phyloP scores from a whole-genome alignment of 2,113 vertebrate genomes.

The Barbus barbus region DNA sequence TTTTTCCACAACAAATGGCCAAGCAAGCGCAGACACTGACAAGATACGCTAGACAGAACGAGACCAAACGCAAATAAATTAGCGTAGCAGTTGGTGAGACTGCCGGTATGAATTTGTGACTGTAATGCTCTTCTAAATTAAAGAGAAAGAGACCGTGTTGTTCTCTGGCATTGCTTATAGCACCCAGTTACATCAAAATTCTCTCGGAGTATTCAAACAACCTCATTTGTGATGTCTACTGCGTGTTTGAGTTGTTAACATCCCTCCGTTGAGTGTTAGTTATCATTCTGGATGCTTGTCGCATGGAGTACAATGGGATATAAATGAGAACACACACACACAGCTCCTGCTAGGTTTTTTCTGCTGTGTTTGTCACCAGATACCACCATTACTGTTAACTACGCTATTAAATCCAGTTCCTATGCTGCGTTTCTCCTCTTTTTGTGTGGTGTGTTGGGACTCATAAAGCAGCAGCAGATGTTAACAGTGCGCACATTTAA shows the following conservation, averaged over 20 bases:
- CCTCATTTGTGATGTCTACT: conserved; percentile 34
- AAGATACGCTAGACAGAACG: no score
- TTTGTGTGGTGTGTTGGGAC: conserved; percentile 81
- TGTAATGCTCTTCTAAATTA: conserved; percentile 32
- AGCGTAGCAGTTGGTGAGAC: conserved; percentile 18
- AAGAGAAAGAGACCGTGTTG: neutral
- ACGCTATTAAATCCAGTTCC: conserved; percentile 82
- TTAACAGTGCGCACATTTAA: conserved; percentile 96
- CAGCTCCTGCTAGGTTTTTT: conserved; percentile 4
- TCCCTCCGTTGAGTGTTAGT: conserved; percentile 1
- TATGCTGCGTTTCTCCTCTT: conserved; percentile 66
- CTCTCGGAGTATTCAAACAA: conserved; percentile 38
- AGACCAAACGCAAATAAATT: no score
- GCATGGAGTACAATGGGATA: conserved; percentile 29
- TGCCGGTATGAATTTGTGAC: conserved; percentile 8
- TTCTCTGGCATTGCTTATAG: conserved; percentile 24
- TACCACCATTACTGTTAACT: conserved; percentile 82
- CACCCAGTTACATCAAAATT: conserved; percentile 18
- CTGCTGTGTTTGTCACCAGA: conserved; percentile 62
- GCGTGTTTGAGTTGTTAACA: conserved; percentile 21
- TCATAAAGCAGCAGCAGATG: conserved; percentile 97
- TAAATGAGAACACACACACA: neutral
- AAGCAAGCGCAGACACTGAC: no score
- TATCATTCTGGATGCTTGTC: conserved; percentile 34
- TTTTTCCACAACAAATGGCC: no score